phyloP scores from a whole-genome alignment of 2,888 invertebrate genomes.

The Himalopsyche japonica region DNA sequence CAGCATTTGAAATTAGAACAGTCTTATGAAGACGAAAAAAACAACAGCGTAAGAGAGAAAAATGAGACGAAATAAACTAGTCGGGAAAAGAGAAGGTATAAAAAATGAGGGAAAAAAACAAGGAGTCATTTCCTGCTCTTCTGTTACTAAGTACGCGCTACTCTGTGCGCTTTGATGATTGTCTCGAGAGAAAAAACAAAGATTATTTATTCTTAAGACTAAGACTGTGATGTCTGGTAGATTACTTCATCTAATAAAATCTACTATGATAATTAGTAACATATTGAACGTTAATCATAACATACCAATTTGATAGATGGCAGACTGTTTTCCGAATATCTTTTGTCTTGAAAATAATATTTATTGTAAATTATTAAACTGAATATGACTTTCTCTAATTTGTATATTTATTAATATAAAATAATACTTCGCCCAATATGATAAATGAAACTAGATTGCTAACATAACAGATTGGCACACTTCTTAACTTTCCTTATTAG shows the following conservation, averaged over 20 bases:
- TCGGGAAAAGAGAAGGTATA: constrained; percentile 23
- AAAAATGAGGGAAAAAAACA: constrained; percentile 22
- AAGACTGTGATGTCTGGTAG: background rate
- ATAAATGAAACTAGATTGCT: too few relatives aligned
- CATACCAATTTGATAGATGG: background rate
- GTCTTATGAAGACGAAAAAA: constrained; percentile 26
- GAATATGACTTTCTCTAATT: too few relatives aligned
- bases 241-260: background rate
- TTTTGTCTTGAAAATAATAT: too few relatives aligned
- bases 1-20: constrained; percentile 38
- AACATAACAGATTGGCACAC: too few relatives aligned
- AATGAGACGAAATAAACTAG: constrained; percentile 40
- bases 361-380: too few relatives aligned
- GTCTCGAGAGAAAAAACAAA: constrained; percentile 2
- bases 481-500: too few relatives aligned
- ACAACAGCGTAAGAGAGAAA: constrained; percentile 30
- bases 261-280: background rate
- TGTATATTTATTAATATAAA: too few relatives aligned
- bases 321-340: too few relatives aligned
- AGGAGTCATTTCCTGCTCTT: constrained; percentile 40
- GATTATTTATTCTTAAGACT: background rate
- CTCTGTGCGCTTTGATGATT: constrained; percentile 27
- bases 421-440: too few relatives aligned
- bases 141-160: constrained; percentile 29
- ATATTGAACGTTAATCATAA: background rate